phyloP scores from a whole-genome alignment of 2,113 vertebrate genomes.

The Cavia porcellus region DNA sequence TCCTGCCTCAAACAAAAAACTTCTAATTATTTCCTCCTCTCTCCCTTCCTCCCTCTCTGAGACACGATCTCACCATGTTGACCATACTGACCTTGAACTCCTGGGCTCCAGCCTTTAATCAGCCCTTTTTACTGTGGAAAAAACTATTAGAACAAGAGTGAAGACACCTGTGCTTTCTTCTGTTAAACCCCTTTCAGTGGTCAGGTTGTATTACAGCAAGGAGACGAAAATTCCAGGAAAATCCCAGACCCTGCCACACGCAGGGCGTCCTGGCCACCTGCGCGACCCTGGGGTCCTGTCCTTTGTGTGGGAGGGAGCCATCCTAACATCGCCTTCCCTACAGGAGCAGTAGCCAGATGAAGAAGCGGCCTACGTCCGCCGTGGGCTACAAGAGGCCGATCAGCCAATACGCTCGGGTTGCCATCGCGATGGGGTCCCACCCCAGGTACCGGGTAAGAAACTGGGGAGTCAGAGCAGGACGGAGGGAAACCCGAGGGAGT shows the following conservation, averaged over 20 bases:
- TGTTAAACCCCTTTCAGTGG: not conserved
- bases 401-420: conserved; percentile 96
- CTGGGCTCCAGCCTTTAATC: not conserved
- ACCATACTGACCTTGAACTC: not conserved
- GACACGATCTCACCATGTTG: not conserved
- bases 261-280: not conserved
- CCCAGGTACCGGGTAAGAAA: conserved; percentile 94
- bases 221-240: conserved; percentile 4
- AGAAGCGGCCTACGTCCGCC: conserved; percentile 93
- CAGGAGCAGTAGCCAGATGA: conserved; percentile 90
- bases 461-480: not conserved
- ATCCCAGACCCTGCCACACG: not conserved
- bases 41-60: not conserved
- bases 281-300: not conserved
- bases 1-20: not conserved
- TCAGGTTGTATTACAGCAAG: not conserved
- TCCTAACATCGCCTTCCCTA: conserved; percentile 22
- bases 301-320: not conserved
- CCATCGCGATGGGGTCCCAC: conserved; percentile 94
- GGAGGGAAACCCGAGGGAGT: not conserved
- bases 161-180: not conserved
- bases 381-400: conserved; percentile 97
- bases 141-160: not conserved
- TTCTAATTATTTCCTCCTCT: not conserved
- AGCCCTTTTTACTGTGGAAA: not conserved